These are phyloP conservation scores for Syngnathus floridae DNA, from an alignment of 2,113 vertebrate species.

Conservation along the genomic window DNA sequence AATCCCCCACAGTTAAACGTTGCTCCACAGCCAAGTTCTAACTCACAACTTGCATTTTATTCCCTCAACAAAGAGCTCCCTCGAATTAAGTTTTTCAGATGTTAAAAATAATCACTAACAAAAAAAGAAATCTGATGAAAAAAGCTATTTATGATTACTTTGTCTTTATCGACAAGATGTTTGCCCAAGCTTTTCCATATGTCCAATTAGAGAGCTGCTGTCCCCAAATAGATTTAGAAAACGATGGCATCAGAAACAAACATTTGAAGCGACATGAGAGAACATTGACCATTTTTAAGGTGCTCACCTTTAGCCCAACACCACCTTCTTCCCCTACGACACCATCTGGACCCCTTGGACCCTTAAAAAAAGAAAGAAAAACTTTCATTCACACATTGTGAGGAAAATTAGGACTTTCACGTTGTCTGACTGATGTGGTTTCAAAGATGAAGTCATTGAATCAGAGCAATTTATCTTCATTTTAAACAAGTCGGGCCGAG, in stretches of 20 bases:
- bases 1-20: slow-evolving; percentile 26
- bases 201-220: slow-evolving; percentile 1
- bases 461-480: slow-evolving; percentile 25
- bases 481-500: slow-evolving; percentile 14
- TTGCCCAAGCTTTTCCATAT: slow-evolving; percentile 9
- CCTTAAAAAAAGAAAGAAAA: slow-evolving; percentile 62
- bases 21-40: slow-evolving; percentile 9
- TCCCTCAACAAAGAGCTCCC: slow-evolving; percentile 19
- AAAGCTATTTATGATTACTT: slow-evolving; percentile 4
- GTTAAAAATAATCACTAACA: slow-evolving; percentile 35
- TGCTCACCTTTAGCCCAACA: slow-evolving; percentile 77
- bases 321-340: slow-evolving; percentile 76
- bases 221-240: slow-evolving; percentile 5
- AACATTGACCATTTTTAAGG: background rate
- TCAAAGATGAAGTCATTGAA: slow-evolving; percentile 18
- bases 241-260: background rate
- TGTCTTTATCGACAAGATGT: background rate
- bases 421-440: slow-evolving; percentile 1
- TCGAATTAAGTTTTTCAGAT: slow-evolving; percentile 30
- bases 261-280: background rate
- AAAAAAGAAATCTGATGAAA: slow-evolving; percentile 28
- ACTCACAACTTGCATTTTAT: slow-evolving; percentile 28
- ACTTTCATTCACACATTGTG: slow-evolving; percentile 17
- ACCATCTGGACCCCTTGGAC: slow-evolving; percentile 84
- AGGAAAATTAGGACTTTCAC: slow-evolving; percentile 20